Evolutionary conservation across 2,888 invertebrate species (phyloP).

Genomic region (Cabera pusaria): DNA sequence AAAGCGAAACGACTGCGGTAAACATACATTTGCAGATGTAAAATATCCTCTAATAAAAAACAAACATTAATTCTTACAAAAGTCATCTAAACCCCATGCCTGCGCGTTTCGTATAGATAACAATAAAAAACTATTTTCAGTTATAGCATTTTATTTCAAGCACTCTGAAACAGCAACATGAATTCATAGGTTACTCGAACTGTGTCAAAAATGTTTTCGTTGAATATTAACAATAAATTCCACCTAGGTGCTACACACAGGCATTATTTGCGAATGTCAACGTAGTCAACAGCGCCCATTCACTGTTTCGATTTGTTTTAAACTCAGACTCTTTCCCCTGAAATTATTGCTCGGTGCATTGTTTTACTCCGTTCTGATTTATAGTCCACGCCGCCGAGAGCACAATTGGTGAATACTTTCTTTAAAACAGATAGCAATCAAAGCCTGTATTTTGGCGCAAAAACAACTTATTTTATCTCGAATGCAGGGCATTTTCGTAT

Average conservation of each 20-base stretch:
- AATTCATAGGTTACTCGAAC: slow-evolving; percentile 3
- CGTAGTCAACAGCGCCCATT: slow-evolving; percentile 33
- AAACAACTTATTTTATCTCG: slow-evolving; percentile 31
- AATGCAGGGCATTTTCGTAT: slow-evolving; percentile 34
- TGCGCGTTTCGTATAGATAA: too few species aligned
- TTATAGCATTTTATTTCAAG: too few species aligned
- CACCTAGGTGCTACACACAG: slow-evolving; percentile 10
- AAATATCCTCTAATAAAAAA: too few species aligned
- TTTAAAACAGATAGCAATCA: slow-evolving; percentile 39
- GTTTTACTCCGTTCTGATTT: slow-evolving; percentile 41
- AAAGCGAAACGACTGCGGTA: too few species aligned
- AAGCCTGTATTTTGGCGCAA: slow-evolving; percentile 35
- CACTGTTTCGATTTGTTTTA: slow-evolving; percentile 39
- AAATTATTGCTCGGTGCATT: slow-evolving; percentile 38
- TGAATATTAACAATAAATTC: slow-evolving; percentile 14
- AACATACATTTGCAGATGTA: too few species aligned
- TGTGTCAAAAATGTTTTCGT: slow-evolving; percentile 12
- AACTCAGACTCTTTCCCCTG: slow-evolving; percentile 31
- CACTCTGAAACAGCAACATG: too few species aligned
- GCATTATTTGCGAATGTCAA: slow-evolving; percentile 33
- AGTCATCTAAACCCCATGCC: too few species aligned
- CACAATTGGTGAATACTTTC: slow-evolving; percentile 34
- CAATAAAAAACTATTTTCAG: too few species aligned
- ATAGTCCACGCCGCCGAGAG: slow-evolving; percentile 30
- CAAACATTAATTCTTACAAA: too few species aligned